These are phyloP conservation scores for Carcinoscorpius rotundicauda DNA, from an alignment of 1,140 invertebrate species.

Conservation along the genomic window DNA sequence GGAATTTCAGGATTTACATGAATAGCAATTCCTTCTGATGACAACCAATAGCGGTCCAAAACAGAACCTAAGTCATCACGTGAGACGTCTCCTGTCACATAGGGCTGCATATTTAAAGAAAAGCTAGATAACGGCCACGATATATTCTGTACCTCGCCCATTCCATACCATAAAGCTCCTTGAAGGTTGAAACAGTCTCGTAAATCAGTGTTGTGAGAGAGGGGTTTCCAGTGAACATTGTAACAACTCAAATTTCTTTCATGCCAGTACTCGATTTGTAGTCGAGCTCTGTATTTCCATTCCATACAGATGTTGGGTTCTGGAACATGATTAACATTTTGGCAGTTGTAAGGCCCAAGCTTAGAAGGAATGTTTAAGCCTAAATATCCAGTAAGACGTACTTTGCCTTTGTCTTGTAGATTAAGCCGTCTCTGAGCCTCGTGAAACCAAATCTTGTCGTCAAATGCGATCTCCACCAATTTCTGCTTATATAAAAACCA, in stretches of 20 bases:
- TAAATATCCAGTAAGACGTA: constrained; percentile 16
- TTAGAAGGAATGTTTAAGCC: constrained; percentile 21
- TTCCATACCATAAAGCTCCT: constrained; percentile 35
- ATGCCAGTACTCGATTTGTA: constrained; percentile 19
- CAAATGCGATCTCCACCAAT: constrained; percentile 14
- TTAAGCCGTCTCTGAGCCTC: constrained; percentile 15
- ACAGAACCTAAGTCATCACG: constrained; percentile 53
- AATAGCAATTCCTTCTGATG: constrained; percentile 66
- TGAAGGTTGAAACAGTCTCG: constrained; percentile 69
- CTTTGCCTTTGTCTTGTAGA: constrained; percentile 15
- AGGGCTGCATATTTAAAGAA: constrained; percentile 55
- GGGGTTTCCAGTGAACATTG: constrained; percentile 62
- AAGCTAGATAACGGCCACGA: constrained; percentile 65
- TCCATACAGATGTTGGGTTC: constrained; percentile 22
- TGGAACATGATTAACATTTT: constrained; percentile 7
- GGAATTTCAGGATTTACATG: constrained; percentile 60
- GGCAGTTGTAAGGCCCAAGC: constrained; percentile 17
- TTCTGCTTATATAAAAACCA: constrained; percentile 19
- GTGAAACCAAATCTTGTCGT: constrained; percentile 15
- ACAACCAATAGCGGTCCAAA: constrained; percentile 67
- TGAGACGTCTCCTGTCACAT: constrained; percentile 56
- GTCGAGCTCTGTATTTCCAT: constrained; percentile 24
- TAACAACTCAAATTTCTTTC: constrained; percentile 46
- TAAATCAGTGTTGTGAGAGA: constrained; percentile 41
- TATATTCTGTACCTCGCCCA: constrained; percentile 57